Evolutionary conservation across 1,140 invertebrate genomes (phyloP), one percentile per base, ranked within the genome.

Genomic region (Macrobrachium rosenbergii): DNA sequence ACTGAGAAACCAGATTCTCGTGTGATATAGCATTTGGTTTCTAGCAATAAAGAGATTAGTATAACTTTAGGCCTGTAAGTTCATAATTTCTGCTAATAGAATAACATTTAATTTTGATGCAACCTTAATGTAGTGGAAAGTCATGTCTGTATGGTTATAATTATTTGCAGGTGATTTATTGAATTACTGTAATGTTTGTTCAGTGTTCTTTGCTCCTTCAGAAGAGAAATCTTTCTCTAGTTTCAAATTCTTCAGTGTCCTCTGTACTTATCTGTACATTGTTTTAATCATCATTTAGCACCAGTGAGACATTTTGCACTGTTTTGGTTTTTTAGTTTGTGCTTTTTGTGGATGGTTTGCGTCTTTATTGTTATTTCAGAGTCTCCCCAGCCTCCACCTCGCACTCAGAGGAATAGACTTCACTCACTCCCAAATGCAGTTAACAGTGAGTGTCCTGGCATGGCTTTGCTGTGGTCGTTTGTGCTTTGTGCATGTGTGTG

Each of bases 401-500:
- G 91, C 73, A 90, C 89, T 82, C 90, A 90, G 80, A 89, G 91
- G 88, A 90, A 91, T 80, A 90, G 91, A 82, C 90, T 92, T 73
- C 90, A 91, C 82, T 91, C 91, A 28, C 90, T 92, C 83, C 91
- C 91, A 82, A 91, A 91, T 83, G 88, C 88, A 72, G 87, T 90
- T 67, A 89, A 86, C 87, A 90, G 88, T 90, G 90, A 90, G 90
- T 90, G 86, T 90, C 78, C 43, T 73, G 58, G 84, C 84, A 87
- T 87, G 84, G 85, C 85, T 87, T 45, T 59, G 16, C 60, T 52
- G 64, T 63, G 83, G 37, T 60, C 80, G 64, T 21, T 79, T 64
- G 21, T 37, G 11, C 60, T 37, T 21, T 19, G 62, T 37, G 62
- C 28, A 43, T 37, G 52, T 62, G 52, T 62, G 43, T 58, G 7